Base-by-base conservation (phyloP, 1,140 invertebrate species). In the Pemphigus obesinymphae region DNA sequence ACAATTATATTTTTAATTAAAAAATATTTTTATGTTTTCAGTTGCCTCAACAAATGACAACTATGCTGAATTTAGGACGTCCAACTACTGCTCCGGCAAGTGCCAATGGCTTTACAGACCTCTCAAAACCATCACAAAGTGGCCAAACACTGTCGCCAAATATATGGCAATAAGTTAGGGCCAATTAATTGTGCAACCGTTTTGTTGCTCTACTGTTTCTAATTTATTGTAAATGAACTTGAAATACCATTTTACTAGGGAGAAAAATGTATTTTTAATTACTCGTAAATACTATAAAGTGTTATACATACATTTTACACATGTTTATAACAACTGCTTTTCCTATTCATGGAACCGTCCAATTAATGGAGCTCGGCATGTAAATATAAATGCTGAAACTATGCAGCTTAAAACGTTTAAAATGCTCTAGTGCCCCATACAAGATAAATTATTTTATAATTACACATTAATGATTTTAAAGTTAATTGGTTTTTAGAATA, bases 41-140 rank as follows among this genome's bases (percentile, higher is more conserved):
- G 89, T 86, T 90, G 84, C 88, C 89, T 23, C 89, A 90, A 84
- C 90, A 90, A 85, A 90, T 90, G 88, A 86, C n/a, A n/a, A n/a
- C 88, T n/a, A 86, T 88, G 83, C 87, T 90, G 86, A 88, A 88
- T 68, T 83, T 90, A 72, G 86, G 87, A 8, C 37, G 40, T 43
- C 40, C 31, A 43, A 61, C 55, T 8, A 63, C 76, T 29, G 76
- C 17, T 26, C 55, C 76, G 7, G n/a, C 55, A 29, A 80, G 7
- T 43, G 37, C 58, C 3, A 63, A 80, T 1, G 55, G 76, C 10
- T 80, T 80, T 45, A 61, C 53, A 63, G 76, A 80, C 8, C 37
- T 80, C 6, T 3, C 34, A 0, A 61, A 55, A 26, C 55, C 31
- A 45, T 29, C 76, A 26, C 55, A 80, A 63, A n/a, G n/a, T 40